Conservation (phyloP, 2,888 invertebrate genomes). For the Dendrolimus houi region DNA sequence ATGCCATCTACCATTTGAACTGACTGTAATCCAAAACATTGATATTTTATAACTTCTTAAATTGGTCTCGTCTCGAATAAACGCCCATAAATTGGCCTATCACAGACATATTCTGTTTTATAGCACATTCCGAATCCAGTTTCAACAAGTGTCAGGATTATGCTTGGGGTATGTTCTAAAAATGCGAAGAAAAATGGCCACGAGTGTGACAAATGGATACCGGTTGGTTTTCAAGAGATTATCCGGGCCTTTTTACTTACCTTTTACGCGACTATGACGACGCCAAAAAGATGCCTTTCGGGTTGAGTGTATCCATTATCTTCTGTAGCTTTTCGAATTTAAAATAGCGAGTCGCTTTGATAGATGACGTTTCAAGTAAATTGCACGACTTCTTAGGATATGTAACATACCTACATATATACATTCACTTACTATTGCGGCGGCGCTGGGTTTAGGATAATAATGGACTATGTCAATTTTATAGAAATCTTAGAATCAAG, state of each 20-base stretch:
- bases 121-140: slow-evolving; percentile 18
- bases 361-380: background rate
- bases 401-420: background rate
- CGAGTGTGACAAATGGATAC: slow-evolving; percentile 18
- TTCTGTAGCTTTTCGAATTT: slow-evolving; percentile 10
- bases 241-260: background rate
- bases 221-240: background rate
- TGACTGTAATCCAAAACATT: background rate
- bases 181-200: slow-evolving; percentile 16
- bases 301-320: slow-evolving; percentile 24
- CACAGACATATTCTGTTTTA: slow-evolving; percentile 22
- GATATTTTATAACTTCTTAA: background rate
- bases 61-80: slow-evolving; percentile 1
- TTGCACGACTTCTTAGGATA: background rate
- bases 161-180: slow-evolving; percentile 21
- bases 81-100: slow-evolving; percentile 4
- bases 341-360: background rate
- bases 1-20: too few relatives aligned
- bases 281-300: slow-evolving; percentile 20
- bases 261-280: slow-evolving; percentile 16
- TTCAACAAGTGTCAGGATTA: slow-evolving; percentile 42
- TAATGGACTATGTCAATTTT: too few relatives aligned
- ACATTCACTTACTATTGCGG: too few relatives aligned
- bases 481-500: too few relatives aligned
- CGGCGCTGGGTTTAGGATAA: too few relatives aligned